Conservation (phyloP, 2,888 invertebrate genomes). For the Timema podura region DNA sequence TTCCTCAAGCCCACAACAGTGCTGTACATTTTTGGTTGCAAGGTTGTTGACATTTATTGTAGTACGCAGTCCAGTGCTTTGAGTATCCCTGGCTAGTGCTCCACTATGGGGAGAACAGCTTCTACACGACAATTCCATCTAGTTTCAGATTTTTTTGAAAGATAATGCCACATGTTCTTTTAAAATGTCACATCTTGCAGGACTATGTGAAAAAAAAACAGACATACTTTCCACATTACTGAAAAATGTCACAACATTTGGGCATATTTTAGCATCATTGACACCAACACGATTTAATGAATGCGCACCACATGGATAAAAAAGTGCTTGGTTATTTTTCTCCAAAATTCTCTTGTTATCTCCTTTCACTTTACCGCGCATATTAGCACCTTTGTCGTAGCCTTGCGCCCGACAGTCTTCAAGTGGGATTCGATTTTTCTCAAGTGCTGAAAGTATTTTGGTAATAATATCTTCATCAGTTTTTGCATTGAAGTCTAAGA, state of each 20-base stretch:
- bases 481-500: too few relatives aligned
- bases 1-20: neutral
- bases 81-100: too few relatives aligned
- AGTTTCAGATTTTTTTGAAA: neutral
- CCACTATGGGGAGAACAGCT: neutral
- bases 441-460: too few relatives aligned
- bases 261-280: neutral
- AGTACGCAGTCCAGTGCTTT: neutral
- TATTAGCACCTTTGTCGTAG: too few relatives aligned
- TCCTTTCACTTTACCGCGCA: too few relatives aligned
- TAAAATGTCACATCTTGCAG: neutral
- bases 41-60: slow-evolving; percentile 1
- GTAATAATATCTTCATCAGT: too few relatives aligned
- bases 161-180: neutral
- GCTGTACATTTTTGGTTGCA: neutral
- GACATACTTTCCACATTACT: neutral
- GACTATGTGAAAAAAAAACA: neutral
- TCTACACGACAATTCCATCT: neutral
- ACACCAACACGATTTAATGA: neutral
- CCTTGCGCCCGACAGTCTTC: too few relatives aligned
- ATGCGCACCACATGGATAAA: too few relatives aligned
- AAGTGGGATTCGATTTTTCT: too few relatives aligned
- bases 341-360: too few relatives aligned
- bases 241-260: neutral
- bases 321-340: too few relatives aligned